A percentile compares a stretch with the other conserved stretches of the same genome.
Conservation (phyloP, 2,888 invertebrate genomes). For the Taphrorychus bicolor region DNA sequence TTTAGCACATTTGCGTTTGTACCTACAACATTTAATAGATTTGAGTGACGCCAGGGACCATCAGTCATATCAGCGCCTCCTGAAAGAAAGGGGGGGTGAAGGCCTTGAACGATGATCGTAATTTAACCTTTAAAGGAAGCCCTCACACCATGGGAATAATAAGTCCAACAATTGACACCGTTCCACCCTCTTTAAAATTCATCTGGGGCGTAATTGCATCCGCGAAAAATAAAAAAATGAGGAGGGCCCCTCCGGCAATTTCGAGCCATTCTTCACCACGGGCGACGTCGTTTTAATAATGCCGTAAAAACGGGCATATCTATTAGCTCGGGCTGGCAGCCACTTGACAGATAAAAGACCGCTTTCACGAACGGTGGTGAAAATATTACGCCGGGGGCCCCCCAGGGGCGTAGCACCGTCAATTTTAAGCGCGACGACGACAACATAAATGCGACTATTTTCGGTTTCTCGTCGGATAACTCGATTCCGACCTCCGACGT, state of each 20-base stretch:
- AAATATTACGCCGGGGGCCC: neutral
- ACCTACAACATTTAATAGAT: too few relatives aligned
- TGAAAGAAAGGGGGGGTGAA: too few relatives aligned
- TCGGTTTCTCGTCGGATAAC: neutral
- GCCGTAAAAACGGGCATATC: slow-evolving; percentile 34
- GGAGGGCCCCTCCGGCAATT: slow-evolving; percentile 22
- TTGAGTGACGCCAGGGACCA: too few relatives aligned
- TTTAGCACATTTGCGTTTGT: too few relatives aligned
- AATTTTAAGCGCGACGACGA: neutral
- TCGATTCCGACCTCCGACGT: neutral
- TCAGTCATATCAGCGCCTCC: too few relatives aligned
- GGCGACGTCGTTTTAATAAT: slow-evolving; percentile 33
- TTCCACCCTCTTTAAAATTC: slow-evolving; percentile 32
- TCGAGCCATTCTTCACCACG: slow-evolving; percentile 28
- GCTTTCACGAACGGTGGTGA: slow-evolving; percentile 7
- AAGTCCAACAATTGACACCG: slow-evolving; percentile 20
- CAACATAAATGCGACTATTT: neutral
- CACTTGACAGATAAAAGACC: slow-evolving; percentile 30
- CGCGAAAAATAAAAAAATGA: slow-evolving; percentile 13
- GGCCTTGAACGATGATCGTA: too few relatives aligned
- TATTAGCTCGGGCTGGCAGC: slow-evolving; percentile 33
- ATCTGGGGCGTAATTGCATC: slow-evolving; percentile 34
- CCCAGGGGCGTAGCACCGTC: neutral
- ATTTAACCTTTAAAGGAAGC: neutral
- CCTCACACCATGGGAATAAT: neutral